Evolutionary conservation across 2,113 vertebrate species (phyloP).

Genomic region (Bubo bubo): DNA sequence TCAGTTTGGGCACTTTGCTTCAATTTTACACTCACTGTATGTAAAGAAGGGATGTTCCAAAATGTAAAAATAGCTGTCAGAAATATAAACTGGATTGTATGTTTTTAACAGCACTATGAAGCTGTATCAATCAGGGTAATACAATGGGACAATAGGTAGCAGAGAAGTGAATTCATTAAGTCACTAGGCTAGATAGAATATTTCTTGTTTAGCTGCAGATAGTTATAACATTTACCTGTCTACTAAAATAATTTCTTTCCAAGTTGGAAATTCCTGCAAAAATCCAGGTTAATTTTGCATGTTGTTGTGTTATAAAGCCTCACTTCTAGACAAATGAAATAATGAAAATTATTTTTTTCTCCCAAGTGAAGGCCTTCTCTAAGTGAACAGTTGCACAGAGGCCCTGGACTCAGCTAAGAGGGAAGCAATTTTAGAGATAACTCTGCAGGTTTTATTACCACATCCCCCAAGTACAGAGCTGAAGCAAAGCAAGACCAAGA

Average conservation of each 20-base stretch:
- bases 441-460: not conserved
- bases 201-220: not conserved
- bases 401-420: not conserved
- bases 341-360: not conserved
- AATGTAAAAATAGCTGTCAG: not conserved
- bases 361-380: not conserved
- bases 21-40: not conserved
- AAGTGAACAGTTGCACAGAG: not conserved
- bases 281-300: not conserved
- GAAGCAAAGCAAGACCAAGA: not conserved
- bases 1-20: not conserved
- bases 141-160: not conserved
- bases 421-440: not conserved
- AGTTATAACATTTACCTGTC: not conserved
- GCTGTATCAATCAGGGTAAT: not conserved
- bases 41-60: not conserved
- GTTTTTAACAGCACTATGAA: not conserved
- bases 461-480: not conserved
- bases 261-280: not conserved
- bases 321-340: not conserved
- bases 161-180: not conserved
- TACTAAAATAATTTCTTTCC: not conserved
- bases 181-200: not conserved
- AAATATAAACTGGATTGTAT: not conserved
- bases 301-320: not conserved